phyloP scores from a whole-genome alignment of 2,797 vertebrate species.

The Dryobates pubescens region DNA sequence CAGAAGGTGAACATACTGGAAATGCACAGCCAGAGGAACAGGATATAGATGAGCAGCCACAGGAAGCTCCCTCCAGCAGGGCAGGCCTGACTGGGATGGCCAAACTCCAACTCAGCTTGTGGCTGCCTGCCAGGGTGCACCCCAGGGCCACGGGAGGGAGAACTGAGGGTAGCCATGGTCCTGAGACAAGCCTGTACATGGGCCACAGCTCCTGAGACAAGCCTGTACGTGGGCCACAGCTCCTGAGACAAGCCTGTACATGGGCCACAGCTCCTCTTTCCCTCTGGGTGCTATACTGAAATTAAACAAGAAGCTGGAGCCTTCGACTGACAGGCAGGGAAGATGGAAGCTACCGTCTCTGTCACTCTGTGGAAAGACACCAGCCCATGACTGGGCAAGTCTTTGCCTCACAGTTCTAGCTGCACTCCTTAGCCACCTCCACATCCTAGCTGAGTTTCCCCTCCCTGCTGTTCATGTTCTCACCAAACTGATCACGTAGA shows the following conservation, averaged over 20 bases:
- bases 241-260: too few relatives aligned
- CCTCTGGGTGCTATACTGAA: rapidly evolving
- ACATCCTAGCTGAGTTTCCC: rapidly evolving
- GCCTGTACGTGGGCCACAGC: too few relatives aligned
- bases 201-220: too few relatives aligned
- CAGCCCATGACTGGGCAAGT: not conserved
- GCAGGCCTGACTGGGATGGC: not conserved
- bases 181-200: not conserved
- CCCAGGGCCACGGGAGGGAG: not conserved
- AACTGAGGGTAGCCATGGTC: not conserved
- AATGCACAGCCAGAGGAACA: not conserved
- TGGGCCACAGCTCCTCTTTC: not conserved
- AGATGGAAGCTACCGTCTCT: not conserved
- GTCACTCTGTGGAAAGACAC: not conserved
- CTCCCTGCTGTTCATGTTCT: too few relatives aligned
- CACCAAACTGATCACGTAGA: too few relatives aligned
- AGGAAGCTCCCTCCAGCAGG: not conserved
- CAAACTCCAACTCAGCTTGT: not conserved
- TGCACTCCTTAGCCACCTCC: not conserved
- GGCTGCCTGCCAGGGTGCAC: not conserved
- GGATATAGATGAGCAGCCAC: rapidly evolving
- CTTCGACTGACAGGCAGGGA: not conserved
- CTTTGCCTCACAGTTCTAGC: not conserved
- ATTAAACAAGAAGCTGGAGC: not conserved
- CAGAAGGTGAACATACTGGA: not conserved